Base-by-base conservation (phyloP, 2,797 vertebrate species). In the Sebastiscus tertius region DNA sequence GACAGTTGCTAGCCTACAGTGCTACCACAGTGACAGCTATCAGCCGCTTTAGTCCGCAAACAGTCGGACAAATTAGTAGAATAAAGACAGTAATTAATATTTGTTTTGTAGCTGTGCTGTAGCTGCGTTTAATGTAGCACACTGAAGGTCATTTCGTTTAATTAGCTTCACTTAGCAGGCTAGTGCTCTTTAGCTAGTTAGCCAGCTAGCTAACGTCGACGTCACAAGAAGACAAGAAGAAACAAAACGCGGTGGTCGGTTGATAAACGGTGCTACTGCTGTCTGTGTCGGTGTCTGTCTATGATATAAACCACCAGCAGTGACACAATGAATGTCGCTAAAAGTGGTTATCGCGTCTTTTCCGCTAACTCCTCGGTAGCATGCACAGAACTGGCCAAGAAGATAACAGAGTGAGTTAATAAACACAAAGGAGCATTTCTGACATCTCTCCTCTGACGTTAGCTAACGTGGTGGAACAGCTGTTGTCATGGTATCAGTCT, bases 301-400 rank as follows among this genome's bases (percentile, higher is more conserved):
- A 14, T 42, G 39, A 22, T 11, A 16, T 14, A 71, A 76, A 46
- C 68, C 69, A 9, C 3, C 46, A 8, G 6, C 5, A 33, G 14
- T 6, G 33, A 9, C 67, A 96, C 80, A 61, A 99, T 99, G 98
- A 99, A 99, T 88, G 97, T 98, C 66, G 95, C 97, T 54, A 97
- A 97, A 93, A 97, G 95, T 80, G 98, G 97, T 18, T 99, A 98
- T 83, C 97, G 98, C 0, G 97, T 98, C 60, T 99, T 99, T 88
- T 99, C 97, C 36, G 98, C 98, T 18, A 99, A 99, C 89, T 99
- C 98, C 34, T 97, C 97, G 1, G 96, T 96, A 26, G 97, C 98
- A n/a, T 98, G 97, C 88, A 97, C 97, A 20, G 97, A 99, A 87
- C 89, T 99, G 85, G 97, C 98, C n/a, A 98, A 97, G 95, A 97